Evolutionary conservation across 1,140 invertebrate species (phyloP).

Genomic region (Neodiprion lecontei): DNA sequence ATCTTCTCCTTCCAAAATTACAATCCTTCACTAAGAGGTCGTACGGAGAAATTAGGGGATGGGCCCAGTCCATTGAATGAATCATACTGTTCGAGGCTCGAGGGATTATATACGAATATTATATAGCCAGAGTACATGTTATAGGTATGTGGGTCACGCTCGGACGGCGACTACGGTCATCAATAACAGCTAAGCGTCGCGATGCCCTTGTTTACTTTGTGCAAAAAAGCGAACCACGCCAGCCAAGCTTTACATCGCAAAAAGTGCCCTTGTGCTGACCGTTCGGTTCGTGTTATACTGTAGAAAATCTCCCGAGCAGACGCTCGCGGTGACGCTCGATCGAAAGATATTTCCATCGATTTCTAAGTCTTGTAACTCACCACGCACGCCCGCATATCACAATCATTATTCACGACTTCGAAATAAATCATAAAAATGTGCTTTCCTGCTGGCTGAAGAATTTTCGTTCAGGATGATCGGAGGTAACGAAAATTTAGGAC

Average conservation of each 20-base stretch:
- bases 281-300: not conserved
- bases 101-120: not conserved
- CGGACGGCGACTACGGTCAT: not conserved
- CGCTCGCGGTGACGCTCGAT: not conserved
- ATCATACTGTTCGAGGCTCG: not conserved
- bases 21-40: too few species aligned
- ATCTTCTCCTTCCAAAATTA: too few species aligned
- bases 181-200: conserved; percentile 3
- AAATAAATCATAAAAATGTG: too few species aligned
- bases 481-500: too few species aligned
- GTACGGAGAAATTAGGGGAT: too few species aligned
- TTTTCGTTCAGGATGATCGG: too few species aligned
- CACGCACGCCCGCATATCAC: not conserved
- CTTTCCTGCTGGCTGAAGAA: too few species aligned
- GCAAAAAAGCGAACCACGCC: not conserved
- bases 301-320: not conserved
- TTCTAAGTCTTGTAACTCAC: not conserved
- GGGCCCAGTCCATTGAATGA: not conserved
- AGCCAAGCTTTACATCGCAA: not conserved
- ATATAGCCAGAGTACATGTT: not conserved
- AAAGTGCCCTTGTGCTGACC: not conserved
- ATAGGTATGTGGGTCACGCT: not conserved
- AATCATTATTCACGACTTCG: too few species aligned
- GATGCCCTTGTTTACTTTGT: conserved; percentile 5
- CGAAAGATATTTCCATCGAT: conserved; percentile 1